Conservation (phyloP, 37 sponge, comb jelly and placozoan genomes). For the Cladorhizidae sp. region DNA sequence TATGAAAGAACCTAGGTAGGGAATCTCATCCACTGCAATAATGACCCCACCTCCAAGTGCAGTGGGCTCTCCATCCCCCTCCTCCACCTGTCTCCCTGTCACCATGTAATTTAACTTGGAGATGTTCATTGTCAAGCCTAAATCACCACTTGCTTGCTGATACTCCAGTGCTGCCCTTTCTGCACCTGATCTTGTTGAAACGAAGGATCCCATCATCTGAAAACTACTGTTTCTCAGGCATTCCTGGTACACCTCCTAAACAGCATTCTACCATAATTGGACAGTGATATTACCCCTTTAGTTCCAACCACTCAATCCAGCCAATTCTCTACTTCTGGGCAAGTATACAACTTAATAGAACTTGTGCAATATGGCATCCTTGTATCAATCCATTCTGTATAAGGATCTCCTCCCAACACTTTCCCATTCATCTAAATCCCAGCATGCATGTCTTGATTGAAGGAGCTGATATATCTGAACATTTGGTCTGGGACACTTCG, state of each 20-base stretch:
- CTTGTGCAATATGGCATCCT: conserved; percentile 6
- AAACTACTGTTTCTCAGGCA: neutral
- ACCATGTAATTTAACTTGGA: conserved; percentile 21
- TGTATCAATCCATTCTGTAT: neutral
- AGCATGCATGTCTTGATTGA: neutral
- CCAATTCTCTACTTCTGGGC: neutral
- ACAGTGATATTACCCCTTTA: conserved; percentile 8
- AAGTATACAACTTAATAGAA: neutral
- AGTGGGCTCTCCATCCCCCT: neutral
- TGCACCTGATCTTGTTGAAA: too few relatives aligned
- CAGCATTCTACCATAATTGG: conserved; percentile 28
- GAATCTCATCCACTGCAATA: conserved; percentile 6
- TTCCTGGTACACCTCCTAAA: conserved; percentile 38
- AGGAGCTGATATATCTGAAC: neutral
- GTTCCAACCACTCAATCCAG: conserved; percentile 5
- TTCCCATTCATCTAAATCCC: too few relatives aligned
- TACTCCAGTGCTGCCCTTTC: too few relatives aligned
- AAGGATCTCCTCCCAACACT: neutral
- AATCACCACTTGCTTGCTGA: too few relatives aligned
- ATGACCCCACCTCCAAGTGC: conserved; percentile 9
- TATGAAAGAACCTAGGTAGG: conserved; percentile 26
- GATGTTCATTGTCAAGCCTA: conserved; percentile 10
- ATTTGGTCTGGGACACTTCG: conserved; percentile 1
- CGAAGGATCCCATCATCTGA: neutral
- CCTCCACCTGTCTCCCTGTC: conserved; percentile 5